These are phyloP conservation scores for Penelope pileata DNA, from an alignment of 2,113 vertebrate genomes.

Conservation along the genomic window DNA sequence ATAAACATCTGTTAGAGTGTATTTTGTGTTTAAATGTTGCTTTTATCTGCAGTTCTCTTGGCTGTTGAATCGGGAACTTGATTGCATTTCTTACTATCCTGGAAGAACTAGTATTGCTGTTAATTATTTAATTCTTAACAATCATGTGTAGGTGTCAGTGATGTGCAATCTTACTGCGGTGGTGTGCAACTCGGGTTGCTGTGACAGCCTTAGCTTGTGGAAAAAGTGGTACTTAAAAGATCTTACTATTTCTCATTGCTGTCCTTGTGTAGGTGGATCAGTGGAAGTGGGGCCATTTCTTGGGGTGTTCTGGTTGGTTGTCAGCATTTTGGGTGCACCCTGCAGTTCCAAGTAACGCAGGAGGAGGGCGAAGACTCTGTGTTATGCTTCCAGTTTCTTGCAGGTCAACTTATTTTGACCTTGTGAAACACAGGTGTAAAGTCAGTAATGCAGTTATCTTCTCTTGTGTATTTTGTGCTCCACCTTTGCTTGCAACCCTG, in stretches of 20 bases:
- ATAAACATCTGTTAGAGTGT: background rate
- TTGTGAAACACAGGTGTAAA: background rate
- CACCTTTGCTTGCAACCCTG: background rate
- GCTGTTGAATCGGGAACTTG: background rate
- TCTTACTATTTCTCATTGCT: background rate
- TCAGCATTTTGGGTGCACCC: background rate
- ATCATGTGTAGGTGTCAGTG: background rate
- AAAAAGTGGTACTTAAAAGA: background rate
- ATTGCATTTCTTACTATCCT: background rate
- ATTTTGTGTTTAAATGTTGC: background rate
- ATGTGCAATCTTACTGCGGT: background rate
- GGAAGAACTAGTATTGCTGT: slow-evolving; percentile 26
- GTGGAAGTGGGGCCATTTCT: background rate
- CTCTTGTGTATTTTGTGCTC: background rate
- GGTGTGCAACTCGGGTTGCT: background rate
- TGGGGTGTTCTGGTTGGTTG: background rate
- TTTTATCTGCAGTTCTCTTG: background rate
- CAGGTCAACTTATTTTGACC: background rate
- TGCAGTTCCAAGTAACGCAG: background rate
- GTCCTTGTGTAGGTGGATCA: background rate
- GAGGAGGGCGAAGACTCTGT: background rate
- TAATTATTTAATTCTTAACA: slow-evolving; percentile 23
- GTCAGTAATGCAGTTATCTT: background rate
- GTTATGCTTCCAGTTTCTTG: background rate
- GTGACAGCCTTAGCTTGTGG: background rate